phyloP scores from a whole-genome alignment of 2,113 vertebrate species.

The Ploceus nigricollis region DNA sequence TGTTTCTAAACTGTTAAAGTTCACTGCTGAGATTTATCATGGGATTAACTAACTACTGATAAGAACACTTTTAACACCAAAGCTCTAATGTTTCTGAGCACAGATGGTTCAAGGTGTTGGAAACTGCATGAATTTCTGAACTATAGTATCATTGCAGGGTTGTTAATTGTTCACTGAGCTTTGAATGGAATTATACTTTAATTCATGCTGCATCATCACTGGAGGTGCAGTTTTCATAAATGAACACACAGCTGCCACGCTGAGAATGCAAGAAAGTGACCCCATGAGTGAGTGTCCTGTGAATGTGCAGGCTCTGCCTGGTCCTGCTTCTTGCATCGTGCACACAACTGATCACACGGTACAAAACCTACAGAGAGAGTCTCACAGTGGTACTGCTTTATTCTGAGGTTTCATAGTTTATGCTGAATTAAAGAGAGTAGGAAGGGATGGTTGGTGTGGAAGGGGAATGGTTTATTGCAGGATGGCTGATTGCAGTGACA shows the following conservation, averaged over 20 bases:
- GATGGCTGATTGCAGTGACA: background rate
- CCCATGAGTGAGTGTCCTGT: background rate
- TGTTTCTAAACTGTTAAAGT: background rate
- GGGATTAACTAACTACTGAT: constrained; percentile 27
- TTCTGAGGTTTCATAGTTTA: background rate
- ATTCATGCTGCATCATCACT: background rate
- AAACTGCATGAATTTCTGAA: background rate
- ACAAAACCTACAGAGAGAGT: background rate
- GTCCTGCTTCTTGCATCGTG: background rate
- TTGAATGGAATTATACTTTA: background rate
- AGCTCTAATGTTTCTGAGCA: constrained; percentile 9
- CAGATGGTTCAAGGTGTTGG: constrained; percentile 16
- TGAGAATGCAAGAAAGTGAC: background rate
- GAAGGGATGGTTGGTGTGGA: background rate
- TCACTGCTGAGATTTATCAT: constrained; percentile 34
- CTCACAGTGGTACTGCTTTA: background rate
- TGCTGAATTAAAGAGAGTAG: background rate
- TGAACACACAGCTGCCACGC: background rate
- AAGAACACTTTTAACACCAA: constrained; percentile 9
- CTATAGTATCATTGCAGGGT: background rate
- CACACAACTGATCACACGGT: background rate
- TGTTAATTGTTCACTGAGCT: constrained; percentile 4
- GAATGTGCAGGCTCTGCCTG: background rate
- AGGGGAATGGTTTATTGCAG: background rate
- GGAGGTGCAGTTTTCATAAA: background rate